Evolutionary conservation across 2,888 invertebrate genomes (phyloP), one percentile per base, ranked within the genome.

Genomic region (Lepidochitona cinerea): DNA sequence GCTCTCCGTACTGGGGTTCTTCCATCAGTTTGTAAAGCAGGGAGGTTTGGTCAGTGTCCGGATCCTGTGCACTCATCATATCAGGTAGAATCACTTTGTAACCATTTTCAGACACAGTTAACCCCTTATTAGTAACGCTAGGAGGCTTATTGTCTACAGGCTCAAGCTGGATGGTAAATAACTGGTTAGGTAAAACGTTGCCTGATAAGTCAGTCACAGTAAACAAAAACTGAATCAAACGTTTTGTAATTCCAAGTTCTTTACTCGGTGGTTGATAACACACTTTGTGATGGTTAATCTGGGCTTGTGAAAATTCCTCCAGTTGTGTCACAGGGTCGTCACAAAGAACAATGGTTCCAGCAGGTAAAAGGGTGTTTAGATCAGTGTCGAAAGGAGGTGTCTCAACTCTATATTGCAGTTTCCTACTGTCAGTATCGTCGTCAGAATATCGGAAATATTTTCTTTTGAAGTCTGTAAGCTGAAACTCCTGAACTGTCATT

Each of bases 91-190:
- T 74, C n/a, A 84, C 76, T n/a, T 80, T 77, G 71, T 80, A 76
- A 26, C 87, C 87, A 72, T 87, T 87, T 82, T 89, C 89, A 59
- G 78, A 71, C 14, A 89, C 83, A n/a, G 76, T 78, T 14, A 87
- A 73, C 0, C 89, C 88, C 36, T 78, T 84, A 77, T 88, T 89
- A 53, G 79, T 82, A 0, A 91, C 83, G 26, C 79, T 73, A 9
- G 90, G 90, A 1, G 90, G 90, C 70, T 88, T 84, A 75, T 90
- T 89, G 75, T 90, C 84, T 14, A 90, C 84, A 9, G 91, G 90
- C 49, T 85, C 84, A 4, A 91, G 76, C 18, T 83, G 74, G 26
- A 90, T 86, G n/a, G 81, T 85, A 72, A 90, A 89, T 3, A 78
- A 75, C 75, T 90, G 89, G 74, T 85, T 84, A 23, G 79, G 79